Conservation (phyloP, 2,113 vertebrate species). For the Eclectus roratus region DNA sequence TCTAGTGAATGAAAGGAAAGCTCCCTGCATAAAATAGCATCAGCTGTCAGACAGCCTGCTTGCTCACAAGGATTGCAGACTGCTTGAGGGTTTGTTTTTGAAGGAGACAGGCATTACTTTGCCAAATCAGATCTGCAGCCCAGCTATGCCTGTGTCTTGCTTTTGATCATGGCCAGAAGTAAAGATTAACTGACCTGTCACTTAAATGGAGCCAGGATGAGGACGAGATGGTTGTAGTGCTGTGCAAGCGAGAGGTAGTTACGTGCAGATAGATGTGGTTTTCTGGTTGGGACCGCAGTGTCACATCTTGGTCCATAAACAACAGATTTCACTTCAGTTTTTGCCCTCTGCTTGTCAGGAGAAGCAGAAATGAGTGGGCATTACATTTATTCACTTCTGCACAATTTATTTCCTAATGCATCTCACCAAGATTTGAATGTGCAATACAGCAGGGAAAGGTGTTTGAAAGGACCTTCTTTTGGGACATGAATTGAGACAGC, state of each 20-base stretch:
- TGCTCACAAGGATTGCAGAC: background rate
- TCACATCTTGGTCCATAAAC: background rate
- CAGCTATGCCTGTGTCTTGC: background rate
- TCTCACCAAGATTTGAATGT: background rate
- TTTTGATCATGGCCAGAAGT: background rate
- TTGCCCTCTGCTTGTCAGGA: background rate
- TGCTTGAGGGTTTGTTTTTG: slow-evolving; percentile 5
- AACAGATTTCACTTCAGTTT: background rate
- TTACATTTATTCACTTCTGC: background rate
- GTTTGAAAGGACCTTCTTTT: background rate
- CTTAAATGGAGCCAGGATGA: background rate
- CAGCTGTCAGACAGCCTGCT: slow-evolving; percentile 31
- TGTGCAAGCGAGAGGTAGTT: background rate
- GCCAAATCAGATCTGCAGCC: background rate
- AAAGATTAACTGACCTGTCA: background rate
- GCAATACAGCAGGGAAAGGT: background rate
- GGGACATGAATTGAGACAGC: background rate
- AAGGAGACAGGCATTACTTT: background rate
- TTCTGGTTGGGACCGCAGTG: background rate
- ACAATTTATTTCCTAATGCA: background rate
- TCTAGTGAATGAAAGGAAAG: slow-evolving; percentile 37
- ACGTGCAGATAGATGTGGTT: background rate
- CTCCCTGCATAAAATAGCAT: slow-evolving; percentile 41
- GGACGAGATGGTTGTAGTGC: background rate
- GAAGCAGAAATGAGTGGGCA: background rate